Evolutionary conservation across 2,888 invertebrate species (phyloP), one percentile per base, ranked within the genome.

Genomic region (Steinernema scapterisci): DNA sequence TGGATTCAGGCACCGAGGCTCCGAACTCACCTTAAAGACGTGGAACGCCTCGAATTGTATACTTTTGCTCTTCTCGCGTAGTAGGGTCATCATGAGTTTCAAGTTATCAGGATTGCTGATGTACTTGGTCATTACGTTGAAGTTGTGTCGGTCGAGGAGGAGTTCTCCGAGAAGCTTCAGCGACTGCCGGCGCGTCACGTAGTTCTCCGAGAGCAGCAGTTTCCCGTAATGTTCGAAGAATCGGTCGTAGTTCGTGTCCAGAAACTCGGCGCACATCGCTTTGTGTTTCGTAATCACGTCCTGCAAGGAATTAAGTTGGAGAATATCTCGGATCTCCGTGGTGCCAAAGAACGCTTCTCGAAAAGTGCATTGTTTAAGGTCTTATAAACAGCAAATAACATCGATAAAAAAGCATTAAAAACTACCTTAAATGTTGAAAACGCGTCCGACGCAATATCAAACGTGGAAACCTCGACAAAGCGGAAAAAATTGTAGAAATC

Each of bases 31-130:
- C 93, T 99, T 99, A 91, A 99, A 99, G 87, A 99, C 99, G 89
- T 99, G 99, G 92, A 99, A 99, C 90, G 99, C 99, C 91, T 99
- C 99, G 91, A 99, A 99, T 90, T 99, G 99, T 88, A 99, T 99
- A 91, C 97, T 99, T 87, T 97, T 93, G 86, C 97, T 96, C 89
- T 97, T 95, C 89, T 99, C 97, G 90, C 96, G 94, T 88, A 99
- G 91, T 96, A 99, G 95, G 89, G 97, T 99, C 99, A 99, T 99
- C 97, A 99, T 99, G 83, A 99, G 91, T 76, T 83, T 99, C 82
- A 99, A 91, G 91, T 99, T 99, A 89, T 99, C 99, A 43, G 97
- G 97, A 90, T 97, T 97, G 87, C 96, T 96, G 91, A 99, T 99
- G 91, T 99, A 99, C 88, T 94, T 93, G 5, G 89, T 90, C 90